These are phyloP conservation scores for Arctopsyche grandis DNA, from an alignment of 1,140 invertebrate genomes.

Conservation along the genomic window DNA sequence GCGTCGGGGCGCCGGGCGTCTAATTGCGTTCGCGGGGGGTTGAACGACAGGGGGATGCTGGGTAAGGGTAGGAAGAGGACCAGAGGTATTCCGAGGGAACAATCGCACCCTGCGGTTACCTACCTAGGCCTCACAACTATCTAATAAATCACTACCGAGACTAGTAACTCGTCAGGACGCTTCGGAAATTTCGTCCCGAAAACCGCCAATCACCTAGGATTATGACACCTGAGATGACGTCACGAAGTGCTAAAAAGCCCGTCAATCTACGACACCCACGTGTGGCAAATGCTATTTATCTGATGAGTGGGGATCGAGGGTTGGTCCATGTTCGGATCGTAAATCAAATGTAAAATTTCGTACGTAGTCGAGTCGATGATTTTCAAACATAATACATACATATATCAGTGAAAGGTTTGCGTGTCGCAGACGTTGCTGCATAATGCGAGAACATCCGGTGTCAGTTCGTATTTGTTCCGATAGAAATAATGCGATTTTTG, in stretches of 20 bases:
- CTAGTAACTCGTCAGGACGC: slow-evolving; percentile 8
- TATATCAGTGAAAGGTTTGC: too few relatives aligned
- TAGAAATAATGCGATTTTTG: not conserved
- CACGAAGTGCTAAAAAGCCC: not conserved
- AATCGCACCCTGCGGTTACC: not conserved
- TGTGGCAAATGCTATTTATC: not conserved
- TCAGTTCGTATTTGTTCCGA: not conserved
- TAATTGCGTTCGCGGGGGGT: slow-evolving; percentile 45
- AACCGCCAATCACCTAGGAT: slow-evolving; percentile 16
- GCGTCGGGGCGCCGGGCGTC: slow-evolving; percentile 35
- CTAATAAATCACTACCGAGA: slow-evolving; percentile 22
- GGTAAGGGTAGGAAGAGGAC: too few relatives aligned
- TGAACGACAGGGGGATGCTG: not conserved
- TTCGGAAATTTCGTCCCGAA: slow-evolving; percentile 11
- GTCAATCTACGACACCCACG: not conserved
- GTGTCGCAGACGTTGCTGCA: not conserved
- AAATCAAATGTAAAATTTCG: too few relatives aligned
- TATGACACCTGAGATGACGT: not conserved
- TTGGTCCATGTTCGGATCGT: too few relatives aligned
- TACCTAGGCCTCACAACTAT: slow-evolving; percentile 14
- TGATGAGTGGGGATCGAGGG: too few relatives aligned
- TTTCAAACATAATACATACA: too few relatives aligned
- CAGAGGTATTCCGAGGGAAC: too few relatives aligned
- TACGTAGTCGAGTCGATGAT: too few relatives aligned
- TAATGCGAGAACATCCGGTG: not conserved